Conservation (phyloP, 2,888 invertebrate species). For the Ormyrus nitidulus region DNA sequence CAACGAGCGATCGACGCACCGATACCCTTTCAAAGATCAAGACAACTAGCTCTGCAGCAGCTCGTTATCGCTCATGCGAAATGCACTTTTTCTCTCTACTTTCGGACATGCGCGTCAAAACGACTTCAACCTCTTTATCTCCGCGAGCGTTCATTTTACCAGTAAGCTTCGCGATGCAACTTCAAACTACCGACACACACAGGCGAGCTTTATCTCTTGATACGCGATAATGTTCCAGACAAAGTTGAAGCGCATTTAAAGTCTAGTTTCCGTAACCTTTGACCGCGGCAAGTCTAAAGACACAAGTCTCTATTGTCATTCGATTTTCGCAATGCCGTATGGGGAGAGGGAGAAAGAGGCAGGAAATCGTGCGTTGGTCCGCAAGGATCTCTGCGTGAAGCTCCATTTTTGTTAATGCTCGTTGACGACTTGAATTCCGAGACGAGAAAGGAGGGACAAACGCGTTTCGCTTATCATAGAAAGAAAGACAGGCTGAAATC, state of each 20-base stretch:
- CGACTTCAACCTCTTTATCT: constrained; percentile 21
- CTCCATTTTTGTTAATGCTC: not conserved
- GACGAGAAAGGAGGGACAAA: constrained; percentile 10
- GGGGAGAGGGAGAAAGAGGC: too few relatives aligned
- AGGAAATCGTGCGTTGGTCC: not conserved
- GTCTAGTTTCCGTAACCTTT: constrained; percentile 51
- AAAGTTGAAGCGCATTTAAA: constrained; percentile 2
- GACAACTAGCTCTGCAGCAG: constrained; percentile 5
- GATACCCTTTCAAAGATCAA: constrained; percentile 34
- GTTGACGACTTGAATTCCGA: too few relatives aligned
- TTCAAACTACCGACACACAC: constrained; percentile 33
- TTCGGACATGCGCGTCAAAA: not conserved
- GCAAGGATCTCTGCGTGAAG: not conserved
- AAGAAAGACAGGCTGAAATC: constrained; percentile 18
- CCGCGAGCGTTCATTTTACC: constrained; percentile 14
- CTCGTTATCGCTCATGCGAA: constrained; percentile 17
- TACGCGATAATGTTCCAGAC: not conserved
- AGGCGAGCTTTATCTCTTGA: constrained; percentile 4
- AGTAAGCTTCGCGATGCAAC: constrained; percentile 45
- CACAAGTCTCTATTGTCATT: constrained; percentile 6
- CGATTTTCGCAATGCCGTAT: constrained; percentile 28
- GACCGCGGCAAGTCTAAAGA: not conserved
- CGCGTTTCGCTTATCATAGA: not conserved
- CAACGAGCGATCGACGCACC: constrained; percentile 6
- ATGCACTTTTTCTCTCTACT: constrained; percentile 6